Conservation (phyloP, 2,797 vertebrate genomes). For the Channallabes apus region DNA sequence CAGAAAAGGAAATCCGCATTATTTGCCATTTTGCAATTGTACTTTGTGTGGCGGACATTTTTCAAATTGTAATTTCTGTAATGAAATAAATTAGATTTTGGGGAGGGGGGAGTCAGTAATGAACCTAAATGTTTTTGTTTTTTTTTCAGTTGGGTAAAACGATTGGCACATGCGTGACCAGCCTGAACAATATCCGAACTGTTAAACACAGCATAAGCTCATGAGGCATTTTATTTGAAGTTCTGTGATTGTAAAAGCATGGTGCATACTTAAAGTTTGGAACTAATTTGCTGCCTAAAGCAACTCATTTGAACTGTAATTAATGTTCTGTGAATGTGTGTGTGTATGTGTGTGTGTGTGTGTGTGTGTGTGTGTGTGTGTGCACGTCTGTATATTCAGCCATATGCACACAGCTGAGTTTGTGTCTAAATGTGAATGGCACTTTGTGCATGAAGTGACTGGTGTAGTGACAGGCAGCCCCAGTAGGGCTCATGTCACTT, state of each 20-base stretch:
- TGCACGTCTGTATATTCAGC: conserved; percentile 51
- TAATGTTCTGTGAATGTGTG: conserved; percentile 55
- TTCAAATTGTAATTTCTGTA: background rate
- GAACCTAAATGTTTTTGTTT: too few species aligned
- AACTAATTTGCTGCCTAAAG: conserved; percentile 65
- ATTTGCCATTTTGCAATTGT: background rate
- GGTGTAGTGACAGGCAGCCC: conserved; percentile 59
- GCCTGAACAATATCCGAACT: conserved; percentile 27
- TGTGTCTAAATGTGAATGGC: conserved; percentile 52
- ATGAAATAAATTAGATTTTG: background rate
- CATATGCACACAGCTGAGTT: conserved; percentile 49
- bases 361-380: conserved; percentile 54
- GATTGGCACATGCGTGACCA: conserved; percentile 35
- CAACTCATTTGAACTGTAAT: conserved; percentile 67
- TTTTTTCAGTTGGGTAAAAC: background rate
- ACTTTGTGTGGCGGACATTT: too few species aligned
- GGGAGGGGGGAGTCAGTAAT: too few species aligned
- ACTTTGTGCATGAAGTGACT: conserved; percentile 54
- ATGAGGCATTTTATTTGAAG: conserved; percentile 57
- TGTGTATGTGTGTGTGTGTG: conserved; percentile 2
- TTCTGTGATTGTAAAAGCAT: conserved; percentile 59
- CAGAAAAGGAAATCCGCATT: background rate
- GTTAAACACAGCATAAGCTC: conserved; percentile 55
- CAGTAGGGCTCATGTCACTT: conserved; percentile 64
- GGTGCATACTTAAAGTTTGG: conserved; percentile 71